Evolutionary conservation across 1,140 invertebrate species (phyloP).

Genomic region (Drosophila pallidifrons): DNA sequence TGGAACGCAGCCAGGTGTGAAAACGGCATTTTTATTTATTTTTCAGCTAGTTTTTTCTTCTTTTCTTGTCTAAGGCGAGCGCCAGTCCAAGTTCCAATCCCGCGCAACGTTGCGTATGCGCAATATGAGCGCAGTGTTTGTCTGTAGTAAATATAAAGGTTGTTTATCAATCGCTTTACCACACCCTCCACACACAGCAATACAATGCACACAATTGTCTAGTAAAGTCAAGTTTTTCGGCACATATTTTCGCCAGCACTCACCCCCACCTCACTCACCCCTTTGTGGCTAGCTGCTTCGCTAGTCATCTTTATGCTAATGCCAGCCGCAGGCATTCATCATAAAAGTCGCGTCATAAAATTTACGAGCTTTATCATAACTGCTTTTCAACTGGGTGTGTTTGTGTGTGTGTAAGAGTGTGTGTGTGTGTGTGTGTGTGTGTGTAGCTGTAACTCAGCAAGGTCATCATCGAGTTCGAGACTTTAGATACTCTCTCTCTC

Average conservation of each 20-base stretch:
- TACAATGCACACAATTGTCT: conserved; percentile 27
- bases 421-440: background rate
- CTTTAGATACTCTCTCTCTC: background rate
- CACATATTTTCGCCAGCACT: background rate
- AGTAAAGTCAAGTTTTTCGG: conserved; percentile 7
- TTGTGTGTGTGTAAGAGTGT: background rate
- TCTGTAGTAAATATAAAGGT: conserved; percentile 8
- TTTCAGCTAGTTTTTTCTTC: conserved; percentile 10
- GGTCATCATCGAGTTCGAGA: conserved; percentile 11
- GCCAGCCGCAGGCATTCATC: conserved; percentile 34
- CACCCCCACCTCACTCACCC: background rate
- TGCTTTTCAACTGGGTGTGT: conserved; percentile 42
- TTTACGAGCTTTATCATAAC: conserved; percentile 53
- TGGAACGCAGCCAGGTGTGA: conserved; percentile 67
- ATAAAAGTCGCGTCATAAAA: conserved; percentile 50
- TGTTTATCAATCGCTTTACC: conserved; percentile 21
- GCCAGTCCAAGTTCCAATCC: conserved; percentile 3
- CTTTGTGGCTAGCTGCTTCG: background rate
- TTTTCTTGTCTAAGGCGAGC: conserved; percentile 10
- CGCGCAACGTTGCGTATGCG: conserved; percentile 56
- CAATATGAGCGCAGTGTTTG: conserved; percentile 37
- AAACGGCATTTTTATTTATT: conserved; percentile 58
- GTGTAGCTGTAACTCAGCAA: conserved; percentile 6
- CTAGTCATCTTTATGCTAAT: conserved; percentile 59
- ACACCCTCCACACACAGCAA: conserved; percentile 8